phyloP scores from a whole-genome alignment of 2,113 vertebrate genomes.

The Neodontobutis hainanensis region DNA sequence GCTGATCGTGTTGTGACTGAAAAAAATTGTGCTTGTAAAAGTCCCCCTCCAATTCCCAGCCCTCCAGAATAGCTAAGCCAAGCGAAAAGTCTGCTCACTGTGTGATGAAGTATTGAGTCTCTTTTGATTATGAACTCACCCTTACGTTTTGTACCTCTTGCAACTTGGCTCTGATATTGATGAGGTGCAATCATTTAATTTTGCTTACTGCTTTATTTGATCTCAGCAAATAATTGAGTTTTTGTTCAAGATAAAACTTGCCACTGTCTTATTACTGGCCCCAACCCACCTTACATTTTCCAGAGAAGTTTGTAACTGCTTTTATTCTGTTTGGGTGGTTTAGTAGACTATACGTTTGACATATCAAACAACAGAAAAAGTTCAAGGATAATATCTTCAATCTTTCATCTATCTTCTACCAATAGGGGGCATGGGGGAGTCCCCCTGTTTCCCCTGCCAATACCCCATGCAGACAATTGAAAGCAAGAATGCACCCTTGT shows the following conservation, averaged over 20 bases:
- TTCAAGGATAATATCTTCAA: no score
- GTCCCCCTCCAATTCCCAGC: slow-evolving; percentile 36
- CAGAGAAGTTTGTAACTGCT: no score
- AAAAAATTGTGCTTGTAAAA: slow-evolving; percentile 34
- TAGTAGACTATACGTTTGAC: no score
- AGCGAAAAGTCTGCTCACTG: slow-evolving; percentile 44
- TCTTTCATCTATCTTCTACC: no score
- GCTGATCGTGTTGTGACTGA: slow-evolving; percentile 46
- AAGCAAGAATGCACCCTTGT: no score
- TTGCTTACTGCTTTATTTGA: slow-evolving; percentile 24
- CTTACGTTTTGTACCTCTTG: slow-evolving; percentile 53
- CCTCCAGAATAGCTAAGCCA: slow-evolving; percentile 39
- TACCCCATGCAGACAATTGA: no score
- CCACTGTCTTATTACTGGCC: slow-evolving; percentile 37
- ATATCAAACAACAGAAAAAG: no score
- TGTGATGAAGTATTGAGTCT: slow-evolving; percentile 55
- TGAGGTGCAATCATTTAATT: slow-evolving; percentile 45
- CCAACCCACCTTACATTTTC: slow-evolving; percentile 25
- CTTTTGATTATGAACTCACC: slow-evolving; percentile 62
- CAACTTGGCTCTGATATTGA: slow-evolving; percentile 56
- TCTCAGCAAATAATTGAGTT: slow-evolving; percentile 39
- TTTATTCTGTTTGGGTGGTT: no score
- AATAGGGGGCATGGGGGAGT: no score
- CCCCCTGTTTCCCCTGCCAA: no score
- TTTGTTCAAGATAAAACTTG: slow-evolving; percentile 32